phyloP scores from a whole-genome alignment of 2,797 vertebrate genomes.

The Lepus oiostolus region DNA sequence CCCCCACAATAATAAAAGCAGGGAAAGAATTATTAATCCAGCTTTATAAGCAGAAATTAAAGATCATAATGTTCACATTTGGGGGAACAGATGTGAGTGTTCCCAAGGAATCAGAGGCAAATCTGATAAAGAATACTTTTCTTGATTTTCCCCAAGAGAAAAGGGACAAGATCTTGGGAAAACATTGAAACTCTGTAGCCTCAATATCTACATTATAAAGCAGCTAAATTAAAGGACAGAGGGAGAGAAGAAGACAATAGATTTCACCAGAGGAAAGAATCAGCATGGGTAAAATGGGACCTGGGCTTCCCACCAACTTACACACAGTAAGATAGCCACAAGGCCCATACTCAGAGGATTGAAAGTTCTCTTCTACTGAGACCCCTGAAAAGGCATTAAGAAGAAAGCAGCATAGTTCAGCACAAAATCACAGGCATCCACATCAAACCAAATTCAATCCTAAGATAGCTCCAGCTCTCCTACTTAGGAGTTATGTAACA shows the following conservation, averaged over 20 bases:
- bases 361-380: background rate
- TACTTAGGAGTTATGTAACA: background rate
- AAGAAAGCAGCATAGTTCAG: background rate
- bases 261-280: background rate
- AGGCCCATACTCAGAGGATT: background rate
- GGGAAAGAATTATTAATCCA: background rate
- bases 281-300: background rate
- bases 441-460: slow-evolving; percentile 31
- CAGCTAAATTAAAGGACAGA: background rate
- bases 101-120: slow-evolving; percentile 1
- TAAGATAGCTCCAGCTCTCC: background rate
- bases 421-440: background rate
- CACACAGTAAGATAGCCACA: background rate
- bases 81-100: background rate
- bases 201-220: slow-evolving; percentile 22
- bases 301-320: background rate
- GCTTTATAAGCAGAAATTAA: slow-evolving; percentile 40
- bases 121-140: background rate
- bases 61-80: slow-evolving; percentile 49
- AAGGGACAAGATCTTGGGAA: background rate
- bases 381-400: background rate
- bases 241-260: background rate
- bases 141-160: background rate
- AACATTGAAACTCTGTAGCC: background rate
- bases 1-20: slow-evolving; percentile 24